Base-by-base conservation (phyloP, 2,113 vertebrate species). In the Girardinichthys multiradiatus region DNA sequence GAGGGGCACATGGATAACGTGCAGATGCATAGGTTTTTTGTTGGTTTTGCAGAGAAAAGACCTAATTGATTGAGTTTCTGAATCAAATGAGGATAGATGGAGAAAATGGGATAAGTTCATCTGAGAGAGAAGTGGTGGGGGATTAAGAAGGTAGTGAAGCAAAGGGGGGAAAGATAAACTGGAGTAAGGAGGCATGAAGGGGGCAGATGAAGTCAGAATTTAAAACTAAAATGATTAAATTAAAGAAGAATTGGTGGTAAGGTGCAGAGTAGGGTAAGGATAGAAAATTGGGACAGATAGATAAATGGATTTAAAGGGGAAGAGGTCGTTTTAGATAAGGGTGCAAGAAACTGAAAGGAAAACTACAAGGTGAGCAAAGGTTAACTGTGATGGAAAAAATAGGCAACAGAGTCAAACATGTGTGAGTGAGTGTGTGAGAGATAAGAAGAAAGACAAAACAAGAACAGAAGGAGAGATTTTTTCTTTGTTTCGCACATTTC, bases 301-400 rank as follows among this genome's bases (percentile, higher is more conserved):
- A 76, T 68, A 68, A 58, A 77, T 30, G 82, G 74, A 82, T 79
- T 83, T 62, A 76, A 74, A 76, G 15, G 37, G 72, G 67, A 57
- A 37, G 51, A 79, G 57, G 75, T 30, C 37, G 75, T 77, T 83
- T 83, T 54, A 81, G 77, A 90, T 80, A 76, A 87, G 70, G 59
- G 62, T 14, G 21, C 57, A 77, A 26, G 37, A 57, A 78, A 75
- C 13, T 72, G 62, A 77, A 77, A 68, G 70, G 24, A 76, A 79
- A 89, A 80, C 66, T 75, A 80, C 81, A 73, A 58, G 70, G 51
- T 77, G 70, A 48, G 72, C 67, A 88, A 90, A 91, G 81, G 80
- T 92, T 84, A 85, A 71, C 64, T 64, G 66, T 74, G 76, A 72
- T 7, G 2, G 72, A 74, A 37, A 70, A 72, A 26, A 70, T 66